Percentiles rank a stretch among this genome's conserved stretches.
Conservation (phyloP, 2,888 invertebrate species). For the Drosophila anceps region DNA sequence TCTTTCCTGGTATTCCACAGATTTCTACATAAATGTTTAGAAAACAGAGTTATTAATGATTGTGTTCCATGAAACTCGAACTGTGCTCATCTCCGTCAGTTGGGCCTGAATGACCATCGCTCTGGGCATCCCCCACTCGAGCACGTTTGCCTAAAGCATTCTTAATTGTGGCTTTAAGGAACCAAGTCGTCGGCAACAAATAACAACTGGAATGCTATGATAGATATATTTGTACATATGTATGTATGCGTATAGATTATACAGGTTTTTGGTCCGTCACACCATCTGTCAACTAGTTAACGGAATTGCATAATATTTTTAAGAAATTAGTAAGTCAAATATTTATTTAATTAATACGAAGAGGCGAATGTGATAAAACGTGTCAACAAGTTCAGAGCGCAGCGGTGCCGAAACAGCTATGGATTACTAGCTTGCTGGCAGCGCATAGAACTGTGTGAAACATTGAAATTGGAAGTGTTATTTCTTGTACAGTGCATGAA, state of each 20-base stretch:
- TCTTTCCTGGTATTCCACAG: no score
- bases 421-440: background rate
- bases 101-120: background rate
- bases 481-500: background rate
- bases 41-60: background rate
- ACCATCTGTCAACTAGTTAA: slow-evolving; percentile 26
- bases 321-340: slow-evolving; percentile 22
- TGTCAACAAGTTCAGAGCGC: slow-evolving; percentile 15
- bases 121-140: slow-evolving; percentile 4
- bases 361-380: background rate
- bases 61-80: background rate
- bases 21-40: background rate
- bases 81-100: background rate
- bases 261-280: slow-evolving; percentile 16
- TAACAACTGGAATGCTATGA: slow-evolving; percentile 5
- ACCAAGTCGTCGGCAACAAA: slow-evolving; percentile 8
- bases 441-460: background rate
- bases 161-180: background rate
- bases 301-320: slow-evolving; percentile 13
- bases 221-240: background rate
- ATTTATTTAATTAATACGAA: slow-evolving; percentile 1
- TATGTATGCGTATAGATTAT: background rate
- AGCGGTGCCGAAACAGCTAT: background rate
- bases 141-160: background rate
- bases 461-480: background rate